Base-by-base conservation (phyloP, 2,113 vertebrate species). In the Myotis davidii region DNA sequence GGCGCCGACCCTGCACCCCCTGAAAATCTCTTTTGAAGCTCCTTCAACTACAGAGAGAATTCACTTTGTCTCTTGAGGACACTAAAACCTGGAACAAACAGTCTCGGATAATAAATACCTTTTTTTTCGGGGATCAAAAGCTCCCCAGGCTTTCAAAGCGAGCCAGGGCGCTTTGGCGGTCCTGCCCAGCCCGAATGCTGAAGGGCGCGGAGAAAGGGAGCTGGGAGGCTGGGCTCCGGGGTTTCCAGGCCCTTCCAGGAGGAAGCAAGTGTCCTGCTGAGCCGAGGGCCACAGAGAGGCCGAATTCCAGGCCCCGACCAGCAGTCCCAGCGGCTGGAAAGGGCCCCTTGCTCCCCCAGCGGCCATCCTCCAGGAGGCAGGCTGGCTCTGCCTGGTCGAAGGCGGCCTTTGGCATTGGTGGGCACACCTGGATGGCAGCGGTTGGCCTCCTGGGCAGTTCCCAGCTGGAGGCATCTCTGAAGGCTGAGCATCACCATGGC, bases 101-200 rank as follows among this genome's bases (percentile, higher is more conserved):
- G 85, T 50, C 74, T 92, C 11, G 0, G 87, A 85, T 78, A 95
- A 98, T 92, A 98, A 98, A 97, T 90, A 96, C 48, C 54, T 56
- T 29, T 65, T 83, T 78, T 0, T 21, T 0, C 0, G 8, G 88
- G 94, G 94, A 98, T 97, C 95, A 97, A 97, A 98, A 97, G 91
- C 89, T 45, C 88, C n/a, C 94, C 70, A 82, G 96, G 94, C 83
- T 94, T 97, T 95, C 65, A 67, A 42, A 96, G 91, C 2, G 9
- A 87, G 76, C 94, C 89, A 77, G 91, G 5, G 52, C 20, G 37
- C 82, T 93, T 77, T 50, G 91, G 85, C 78, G 59, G 48, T n/a
- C 25, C 32, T 61, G 82, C 54, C 73, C 84, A 70, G 50, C 59
- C 59, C 11, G 54, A 64, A 37, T n/a, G 59, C 89, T 45, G 70